These are phyloP conservation scores for Sternarchorhynchus goeldii DNA, from an alignment of 2,797 vertebrate genomes.

Conservation along the genomic window DNA sequence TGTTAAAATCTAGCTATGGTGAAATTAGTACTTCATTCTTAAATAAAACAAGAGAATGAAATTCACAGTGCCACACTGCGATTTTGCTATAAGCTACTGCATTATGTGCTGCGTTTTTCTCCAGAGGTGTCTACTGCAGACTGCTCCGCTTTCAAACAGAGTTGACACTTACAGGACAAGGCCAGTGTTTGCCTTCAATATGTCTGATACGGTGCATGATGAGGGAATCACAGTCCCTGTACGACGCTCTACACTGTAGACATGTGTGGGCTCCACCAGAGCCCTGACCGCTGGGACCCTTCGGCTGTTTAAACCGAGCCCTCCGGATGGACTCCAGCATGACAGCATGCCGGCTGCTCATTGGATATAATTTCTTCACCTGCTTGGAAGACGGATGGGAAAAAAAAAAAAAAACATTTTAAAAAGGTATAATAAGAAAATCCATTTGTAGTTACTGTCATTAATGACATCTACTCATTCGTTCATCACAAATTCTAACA, in stretches of 20 bases:
- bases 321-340: slow-evolving; percentile 68
- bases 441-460: neutral
- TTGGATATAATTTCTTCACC: slow-evolving; percentile 58
- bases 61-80: no score
- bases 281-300: slow-evolving; percentile 68
- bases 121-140: no score
- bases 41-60: no score
- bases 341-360: slow-evolving; percentile 61
- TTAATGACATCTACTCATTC: neutral
- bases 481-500: neutral
- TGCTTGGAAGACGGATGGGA: slow-evolving; percentile 53
- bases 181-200: slow-evolving; percentile 82
- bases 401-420: neutral
- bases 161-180: slow-evolving; percentile 74
- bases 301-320: slow-evolving; percentile 71
- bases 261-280: slow-evolving; percentile 74
- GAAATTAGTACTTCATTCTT: no score
- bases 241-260: slow-evolving; percentile 70
- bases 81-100: no score
- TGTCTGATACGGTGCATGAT: slow-evolving; percentile 80
- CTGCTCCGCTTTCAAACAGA: neutral
- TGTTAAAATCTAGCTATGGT: no score
- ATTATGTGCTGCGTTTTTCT: no score
- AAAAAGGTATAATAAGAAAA: neutral
- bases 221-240: slow-evolving; percentile 78